Percentiles rank a stretch among this genome's conserved stretches.
phyloP scores from a whole-genome alignment of 1,140 invertebrate genomes.

The Bombus fervidus region DNA sequence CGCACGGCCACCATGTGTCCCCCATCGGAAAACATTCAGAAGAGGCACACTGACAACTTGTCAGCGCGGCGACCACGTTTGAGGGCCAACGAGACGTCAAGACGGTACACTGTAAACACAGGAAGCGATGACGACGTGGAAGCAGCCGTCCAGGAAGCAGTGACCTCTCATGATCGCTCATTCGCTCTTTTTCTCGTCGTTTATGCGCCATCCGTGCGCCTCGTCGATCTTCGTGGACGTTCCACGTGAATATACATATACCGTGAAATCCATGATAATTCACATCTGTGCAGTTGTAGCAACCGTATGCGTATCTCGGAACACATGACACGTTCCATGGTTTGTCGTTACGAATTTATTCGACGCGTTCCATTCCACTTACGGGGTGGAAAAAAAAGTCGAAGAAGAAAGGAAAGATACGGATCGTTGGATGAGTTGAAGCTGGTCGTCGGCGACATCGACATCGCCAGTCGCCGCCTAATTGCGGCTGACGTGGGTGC shows the following conservation, averaged over 20 bases:
- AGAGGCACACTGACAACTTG: conserved; percentile 72
- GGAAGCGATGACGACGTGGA: conserved; percentile 73
- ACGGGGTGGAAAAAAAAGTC: conserved; percentile 4
- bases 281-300: conserved; percentile 48
- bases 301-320: not conserved
- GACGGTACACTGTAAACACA: conserved; percentile 74
- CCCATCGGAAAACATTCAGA: conserved; percentile 68
- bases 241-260: not conserved
- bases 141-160: conserved; percentile 65
- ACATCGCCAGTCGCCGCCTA: conserved; percentile 23
- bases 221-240: not conserved
- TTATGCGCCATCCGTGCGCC: not conserved
- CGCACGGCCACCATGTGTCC: conserved; percentile 70
- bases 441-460: not conserved
- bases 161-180: conserved; percentile 58
- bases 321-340: not conserved
- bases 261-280: conserved; percentile 58
- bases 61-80: conserved; percentile 69
- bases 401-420: not conserved
- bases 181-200: conserved; percentile 47
- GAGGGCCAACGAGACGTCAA: conserved; percentile 71
- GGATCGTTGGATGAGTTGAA: not conserved
- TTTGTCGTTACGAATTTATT: conserved; percentile 50
- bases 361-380: not conserved
- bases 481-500: conserved; percentile 58